Conservation (phyloP, 2,113 vertebrate species). For the Perca schrenkii region DNA sequence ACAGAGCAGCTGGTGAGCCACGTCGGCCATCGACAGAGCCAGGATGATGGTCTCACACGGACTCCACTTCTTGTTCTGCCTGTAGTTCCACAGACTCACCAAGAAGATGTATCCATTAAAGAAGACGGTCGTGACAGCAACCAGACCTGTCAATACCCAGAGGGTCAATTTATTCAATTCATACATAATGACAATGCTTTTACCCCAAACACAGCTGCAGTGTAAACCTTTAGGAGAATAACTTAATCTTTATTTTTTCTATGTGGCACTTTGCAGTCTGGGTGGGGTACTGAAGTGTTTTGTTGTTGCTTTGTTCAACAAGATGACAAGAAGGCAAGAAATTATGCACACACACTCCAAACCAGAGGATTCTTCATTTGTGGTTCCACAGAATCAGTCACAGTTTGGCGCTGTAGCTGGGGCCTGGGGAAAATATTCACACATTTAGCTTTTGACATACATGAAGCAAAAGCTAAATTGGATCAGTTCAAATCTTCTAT, state of each 20-base stretch:
- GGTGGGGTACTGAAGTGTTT: conserved; percentile 24
- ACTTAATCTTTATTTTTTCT: not conserved
- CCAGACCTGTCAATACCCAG: conserved; percentile 73
- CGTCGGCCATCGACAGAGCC: conserved; percentile 66
- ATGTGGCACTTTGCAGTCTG: conserved; percentile 21
- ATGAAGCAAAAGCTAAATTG: conserved; percentile 35
- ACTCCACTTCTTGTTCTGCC: conserved; percentile 70
- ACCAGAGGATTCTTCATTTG: conserved; percentile 47
- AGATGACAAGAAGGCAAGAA: conserved; percentile 37
- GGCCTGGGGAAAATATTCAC: conserved; percentile 52
- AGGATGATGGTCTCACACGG: conserved; percentile 80
- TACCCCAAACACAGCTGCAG: conserved; percentile 2
- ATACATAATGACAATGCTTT: conserved; percentile 57
- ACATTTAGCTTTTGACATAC: conserved; percentile 44
- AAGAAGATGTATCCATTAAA: conserved; percentile 81
- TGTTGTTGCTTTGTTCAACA: conserved; percentile 50
- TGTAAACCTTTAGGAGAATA: conserved; percentile 17
- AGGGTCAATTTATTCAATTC: conserved; percentile 46
- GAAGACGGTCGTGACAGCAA: conserved; percentile 77
- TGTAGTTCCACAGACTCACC: conserved; percentile 69
- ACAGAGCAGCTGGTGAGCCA: conserved; percentile 73
- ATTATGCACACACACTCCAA: conserved; percentile 42
- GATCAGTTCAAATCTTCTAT: conserved; percentile 15
- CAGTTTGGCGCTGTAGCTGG: conserved; percentile 32
- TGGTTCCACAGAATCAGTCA: conserved; percentile 52